phyloP scores from a whole-genome alignment of 2,797 vertebrate genomes.

The Sternotherus odoratus region DNA sequence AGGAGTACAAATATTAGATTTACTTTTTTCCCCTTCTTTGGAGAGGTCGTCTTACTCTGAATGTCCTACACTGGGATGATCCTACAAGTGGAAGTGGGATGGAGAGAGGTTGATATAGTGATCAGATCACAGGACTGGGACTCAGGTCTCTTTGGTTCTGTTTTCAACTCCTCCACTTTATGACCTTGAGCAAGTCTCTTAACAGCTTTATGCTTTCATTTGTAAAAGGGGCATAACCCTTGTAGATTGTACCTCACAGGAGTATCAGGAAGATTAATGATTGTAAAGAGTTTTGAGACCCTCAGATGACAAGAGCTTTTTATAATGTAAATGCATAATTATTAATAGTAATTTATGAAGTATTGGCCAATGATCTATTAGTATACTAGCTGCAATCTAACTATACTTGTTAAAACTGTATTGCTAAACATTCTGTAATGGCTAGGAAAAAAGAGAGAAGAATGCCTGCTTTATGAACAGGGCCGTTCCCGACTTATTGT shows the following conservation, averaged over 20 bases:
- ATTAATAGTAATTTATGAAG: background rate
- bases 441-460: accelerated
- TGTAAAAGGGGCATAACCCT: background rate
- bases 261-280: background rate
- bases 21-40: background rate
- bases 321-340: background rate
- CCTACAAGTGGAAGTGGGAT: background rate
- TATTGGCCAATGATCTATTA: background rate
- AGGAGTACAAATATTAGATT: background rate
- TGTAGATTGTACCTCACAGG: background rate
- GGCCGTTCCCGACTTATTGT: background rate
- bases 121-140: background rate
- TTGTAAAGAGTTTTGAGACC: background rate
- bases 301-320: background rate
- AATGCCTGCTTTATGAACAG: accelerated
- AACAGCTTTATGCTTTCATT: background rate
- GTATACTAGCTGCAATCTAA: background rate
- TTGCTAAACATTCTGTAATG: background rate
- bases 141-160: background rate
- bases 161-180: background rate
- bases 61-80: background rate
- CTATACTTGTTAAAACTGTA: background rate
- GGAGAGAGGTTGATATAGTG: background rate
- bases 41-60: background rate
- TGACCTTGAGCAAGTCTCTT: background rate